phyloP scores from a whole-genome alignment of 2,797 vertebrate genomes.

The Heterohyrax brucei region DNA sequence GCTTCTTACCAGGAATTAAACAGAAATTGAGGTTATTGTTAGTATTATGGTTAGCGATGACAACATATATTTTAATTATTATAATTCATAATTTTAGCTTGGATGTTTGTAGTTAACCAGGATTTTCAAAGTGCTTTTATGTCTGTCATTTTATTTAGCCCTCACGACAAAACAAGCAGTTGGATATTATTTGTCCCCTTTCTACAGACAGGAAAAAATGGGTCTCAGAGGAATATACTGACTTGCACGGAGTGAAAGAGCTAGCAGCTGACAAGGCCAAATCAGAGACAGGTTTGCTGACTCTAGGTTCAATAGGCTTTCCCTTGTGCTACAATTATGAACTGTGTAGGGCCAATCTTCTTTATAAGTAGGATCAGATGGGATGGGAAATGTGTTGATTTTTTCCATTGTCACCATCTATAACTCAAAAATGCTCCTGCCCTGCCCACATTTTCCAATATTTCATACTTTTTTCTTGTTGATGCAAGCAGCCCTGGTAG shows the following conservation, averaged over 20 bases:
- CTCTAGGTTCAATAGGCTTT: background rate
- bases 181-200: background rate
- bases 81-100: background rate
- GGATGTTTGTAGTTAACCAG: background rate
- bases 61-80: conserved; percentile 47
- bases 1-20: conserved; percentile 20
- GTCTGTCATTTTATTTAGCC: background rate
- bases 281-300: background rate
- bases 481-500: background rate
- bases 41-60: background rate
- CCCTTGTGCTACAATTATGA: background rate
- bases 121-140: background rate
- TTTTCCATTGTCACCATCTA: background rate
- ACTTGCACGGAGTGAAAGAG: background rate
- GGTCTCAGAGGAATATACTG: background rate
- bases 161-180: background rate
- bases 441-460: background rate
- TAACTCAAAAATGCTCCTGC: background rate
- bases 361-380: background rate
- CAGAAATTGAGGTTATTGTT: background rate
- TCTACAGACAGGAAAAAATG: conserved; percentile 3
- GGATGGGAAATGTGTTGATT: background rate
- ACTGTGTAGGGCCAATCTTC: background rate
- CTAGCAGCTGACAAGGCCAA: background rate
- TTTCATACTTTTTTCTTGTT: background rate